Evolutionary conservation across 2,113 vertebrate genomes (phyloP), one percentile per base, ranked within the genome.

Genomic region (Gorsachius goisagi): DNA sequence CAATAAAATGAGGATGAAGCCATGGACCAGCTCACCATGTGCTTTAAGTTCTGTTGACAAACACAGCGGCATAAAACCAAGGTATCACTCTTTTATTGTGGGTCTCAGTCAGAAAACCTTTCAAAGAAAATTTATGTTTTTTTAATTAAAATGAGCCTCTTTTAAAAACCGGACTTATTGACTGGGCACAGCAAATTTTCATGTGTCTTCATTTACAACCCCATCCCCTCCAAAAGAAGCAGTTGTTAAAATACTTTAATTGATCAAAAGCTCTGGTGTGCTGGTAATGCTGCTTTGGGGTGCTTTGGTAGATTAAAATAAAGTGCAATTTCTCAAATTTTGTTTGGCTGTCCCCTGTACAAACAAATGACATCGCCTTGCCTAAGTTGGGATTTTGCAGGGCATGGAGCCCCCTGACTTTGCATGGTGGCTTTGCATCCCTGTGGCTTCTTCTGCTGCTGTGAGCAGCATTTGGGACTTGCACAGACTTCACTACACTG

Each of bases 391-490:
- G 81, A 63, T 59, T 89, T 90, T 67, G 62, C 80, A 91, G 91
- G 80, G n/a, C 73, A 30, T 55, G 52, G 93, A 91, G 93, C 86
- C 90, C 66, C 77, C 84, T 93, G 79, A 66, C 69, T 88, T 66
- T 94, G 11, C 0, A 2, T 15, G 66, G 88, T 84, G 89, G 86
- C 44, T 94, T 73, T 88, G 63, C 91, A 79, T 62, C 92, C 58
- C 62, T 32, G 33, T 2, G 9, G 87, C 44, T 78, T 49, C 85
- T 72, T 12, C 8, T 50, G 71, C 56, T 88, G 68, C 76, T 58
- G 60, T 16, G 84, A 96, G 84, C 60, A 81, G 45, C 1, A 0
- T 62, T 67, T 80, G 91, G 85, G 88, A 41, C 78, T 96, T 76
- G 77, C 83, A 90, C 45, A 80, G 86, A 11, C 89, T 76, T 66